Conservation (phyloP, 1,140 invertebrate genomes). For the Trichonephila clavata region DNA sequence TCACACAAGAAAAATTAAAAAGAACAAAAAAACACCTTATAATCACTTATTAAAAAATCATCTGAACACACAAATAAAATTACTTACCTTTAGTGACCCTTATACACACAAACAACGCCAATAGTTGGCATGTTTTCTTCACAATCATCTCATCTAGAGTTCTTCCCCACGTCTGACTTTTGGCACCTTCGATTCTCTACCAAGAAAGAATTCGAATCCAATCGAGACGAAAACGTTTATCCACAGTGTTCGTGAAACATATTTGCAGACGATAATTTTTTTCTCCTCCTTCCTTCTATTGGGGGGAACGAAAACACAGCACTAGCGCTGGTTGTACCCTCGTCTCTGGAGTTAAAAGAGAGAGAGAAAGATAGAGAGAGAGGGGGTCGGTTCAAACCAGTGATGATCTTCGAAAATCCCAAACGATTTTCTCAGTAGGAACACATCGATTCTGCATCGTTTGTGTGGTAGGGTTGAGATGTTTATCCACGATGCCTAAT, state of each 20-base stretch:
- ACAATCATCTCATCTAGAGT: constrained; percentile 78
- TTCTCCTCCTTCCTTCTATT: not conserved
- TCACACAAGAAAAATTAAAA: too few species aligned
- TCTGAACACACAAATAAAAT: not conserved
- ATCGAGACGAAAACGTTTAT: constrained; percentile 34
- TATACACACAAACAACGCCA: constrained; percentile 76
- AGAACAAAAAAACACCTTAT: not conserved
- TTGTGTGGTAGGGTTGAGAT: not conserved
- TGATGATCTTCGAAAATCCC: constrained; percentile 34
- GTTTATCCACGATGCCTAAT: not conserved
- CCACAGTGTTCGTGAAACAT: constrained; percentile 53
- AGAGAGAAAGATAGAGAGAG: constrained; percentile 14
- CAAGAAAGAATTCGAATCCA: constrained; percentile 45
- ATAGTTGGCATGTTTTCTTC: constrained; percentile 78
- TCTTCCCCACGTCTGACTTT: not conserved
- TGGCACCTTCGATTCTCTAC: constrained; percentile 31
- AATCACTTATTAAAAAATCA: not conserved
- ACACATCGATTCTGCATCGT: constrained; percentile 28
- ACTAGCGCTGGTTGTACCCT: not conserved
- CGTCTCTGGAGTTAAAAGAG: constrained; percentile 32
- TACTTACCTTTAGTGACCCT: constrained; percentile 76
- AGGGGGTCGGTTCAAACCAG: constrained; percentile 3
- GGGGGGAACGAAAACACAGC: constrained; percentile 20
- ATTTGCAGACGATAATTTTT: constrained; percentile 65
- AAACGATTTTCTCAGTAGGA: constrained; percentile 20